A percentile compares a stretch with the other conserved stretches of the same genome.
Evolutionary conservation across 2,888 invertebrate genomes (phyloP).

Genomic region (Tipula lateralis): DNA sequence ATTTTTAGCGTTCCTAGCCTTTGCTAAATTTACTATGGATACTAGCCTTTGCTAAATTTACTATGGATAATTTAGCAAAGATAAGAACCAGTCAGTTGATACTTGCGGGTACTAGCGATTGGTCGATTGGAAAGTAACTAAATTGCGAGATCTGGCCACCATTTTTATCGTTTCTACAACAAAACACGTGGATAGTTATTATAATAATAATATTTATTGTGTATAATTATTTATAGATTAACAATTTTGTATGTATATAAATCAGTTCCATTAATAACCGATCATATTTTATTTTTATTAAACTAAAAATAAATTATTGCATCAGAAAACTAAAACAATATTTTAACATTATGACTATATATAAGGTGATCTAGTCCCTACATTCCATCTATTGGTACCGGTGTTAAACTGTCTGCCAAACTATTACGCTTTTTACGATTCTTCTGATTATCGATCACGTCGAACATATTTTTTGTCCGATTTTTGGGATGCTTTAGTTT

Average conservation of each 20-base stretch:
- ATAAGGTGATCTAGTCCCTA: background rate
- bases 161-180: no score
- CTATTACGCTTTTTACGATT: background rate
- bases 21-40: no score
- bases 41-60: no score
- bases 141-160: no score
- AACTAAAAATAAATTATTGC: background rate
- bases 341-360: no score
- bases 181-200: no score
- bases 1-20: no score
- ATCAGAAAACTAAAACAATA: background rate
- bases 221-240: background rate
- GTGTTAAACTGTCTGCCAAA: background rate
- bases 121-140: no score
- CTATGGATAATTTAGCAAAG: no score
- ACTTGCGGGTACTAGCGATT: no score
- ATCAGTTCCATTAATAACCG: background rate
- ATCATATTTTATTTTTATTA: background rate
- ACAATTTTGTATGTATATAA: background rate
- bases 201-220: background rate
- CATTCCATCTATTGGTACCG: background rate
- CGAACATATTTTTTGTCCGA: slow-evolving; percentile 48
- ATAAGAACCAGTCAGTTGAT: no score
- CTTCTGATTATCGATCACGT: slow-evolving; percentile 33
- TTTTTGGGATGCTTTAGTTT: slow-evolving; percentile 48